Conservation (phyloP, 1,140 invertebrate species). For the Matsumurasca onukii region DNA sequence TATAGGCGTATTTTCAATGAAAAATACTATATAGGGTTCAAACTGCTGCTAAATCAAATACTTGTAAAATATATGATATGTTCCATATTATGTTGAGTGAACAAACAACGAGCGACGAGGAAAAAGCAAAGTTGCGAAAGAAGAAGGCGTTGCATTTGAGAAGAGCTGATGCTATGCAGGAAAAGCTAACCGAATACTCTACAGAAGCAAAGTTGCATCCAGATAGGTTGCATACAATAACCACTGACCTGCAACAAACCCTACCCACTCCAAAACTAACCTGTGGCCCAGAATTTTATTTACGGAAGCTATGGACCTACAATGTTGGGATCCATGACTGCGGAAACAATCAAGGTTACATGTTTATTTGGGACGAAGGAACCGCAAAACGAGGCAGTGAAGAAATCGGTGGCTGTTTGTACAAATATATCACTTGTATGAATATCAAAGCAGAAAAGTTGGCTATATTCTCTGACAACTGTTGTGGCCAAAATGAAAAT, state of each 20-base stretch:
- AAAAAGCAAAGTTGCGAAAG: conserved; percentile 18
- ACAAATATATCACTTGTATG: conserved; percentile 17
- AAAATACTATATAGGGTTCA: conserved; percentile 32
- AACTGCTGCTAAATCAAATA: conserved; percentile 31
- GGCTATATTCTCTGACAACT: conserved; percentile 24
- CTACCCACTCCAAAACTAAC: conserved; percentile 34
- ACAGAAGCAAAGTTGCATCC: conserved; percentile 1
- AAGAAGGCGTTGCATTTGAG: conserved; percentile 26
- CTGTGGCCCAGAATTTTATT: conserved; percentile 34
- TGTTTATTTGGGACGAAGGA: conserved; percentile 38
- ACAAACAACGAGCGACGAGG: background rate
- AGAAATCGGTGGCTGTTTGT: conserved; percentile 27
- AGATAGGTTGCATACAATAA: conserved; percentile 24
- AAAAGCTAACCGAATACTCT: conserved; percentile 4
- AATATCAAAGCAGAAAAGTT: conserved; percentile 22
- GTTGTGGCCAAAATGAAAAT: conserved; percentile 11
- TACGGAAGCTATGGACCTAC: conserved; percentile 37
- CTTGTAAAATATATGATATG: conserved; percentile 34
- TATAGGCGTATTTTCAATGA: conserved; percentile 33
- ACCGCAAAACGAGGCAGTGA: conserved; percentile 32
- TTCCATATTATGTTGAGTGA: conserved; percentile 15
- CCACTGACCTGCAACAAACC: conserved; percentile 30
- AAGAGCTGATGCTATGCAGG: conserved; percentile 15
- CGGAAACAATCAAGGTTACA: conserved; percentile 32
- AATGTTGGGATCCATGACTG: conserved; percentile 38